A percentile compares a stretch with the other conserved stretches of the same genome.
Conservation (phyloP, 2,797 vertebrate species). For the Allobates femoralis region DNA sequence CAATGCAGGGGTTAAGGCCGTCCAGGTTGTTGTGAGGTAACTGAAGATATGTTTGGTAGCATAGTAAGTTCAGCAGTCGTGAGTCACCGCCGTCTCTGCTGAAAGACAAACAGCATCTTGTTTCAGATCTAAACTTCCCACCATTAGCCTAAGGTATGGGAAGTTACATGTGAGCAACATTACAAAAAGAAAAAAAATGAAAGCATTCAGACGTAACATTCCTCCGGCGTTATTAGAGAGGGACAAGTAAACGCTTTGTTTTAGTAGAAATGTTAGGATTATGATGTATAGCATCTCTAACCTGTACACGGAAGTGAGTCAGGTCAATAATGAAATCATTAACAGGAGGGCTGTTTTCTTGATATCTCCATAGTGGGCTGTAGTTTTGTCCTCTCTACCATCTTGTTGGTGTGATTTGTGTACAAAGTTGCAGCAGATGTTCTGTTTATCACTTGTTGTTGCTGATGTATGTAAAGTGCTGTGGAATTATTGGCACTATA, state of each 20-base stretch:
- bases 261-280: constrained; percentile 64
- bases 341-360: not conserved
- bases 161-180: constrained; percentile 83
- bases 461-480: no score
- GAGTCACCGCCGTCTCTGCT: constrained; percentile 79
- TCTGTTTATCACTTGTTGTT: no score
- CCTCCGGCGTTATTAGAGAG: constrained; percentile 64
- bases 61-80: constrained; percentile 80
- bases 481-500: no score
- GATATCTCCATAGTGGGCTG: not conserved
- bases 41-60: constrained; percentile 80
- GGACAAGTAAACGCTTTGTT: constrained; percentile 63
- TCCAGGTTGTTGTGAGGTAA: constrained; percentile 74
- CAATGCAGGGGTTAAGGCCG: constrained; percentile 36
- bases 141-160: constrained; percentile 71
- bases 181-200: constrained; percentile 74
- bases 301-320: constrained; percentile 15
- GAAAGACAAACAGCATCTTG: constrained; percentile 81
- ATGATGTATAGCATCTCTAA: constrained; percentile 49
- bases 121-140: constrained; percentile 84
- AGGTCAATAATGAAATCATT: not conserved
- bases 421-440: no score
- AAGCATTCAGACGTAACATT: constrained; percentile 64
- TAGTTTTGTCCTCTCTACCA: not conserved
- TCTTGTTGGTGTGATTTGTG: not conserved